Base-by-base conservation (phyloP, 2,888 invertebrate genomes). In the Scaptomyza cyrtandrae region DNA sequence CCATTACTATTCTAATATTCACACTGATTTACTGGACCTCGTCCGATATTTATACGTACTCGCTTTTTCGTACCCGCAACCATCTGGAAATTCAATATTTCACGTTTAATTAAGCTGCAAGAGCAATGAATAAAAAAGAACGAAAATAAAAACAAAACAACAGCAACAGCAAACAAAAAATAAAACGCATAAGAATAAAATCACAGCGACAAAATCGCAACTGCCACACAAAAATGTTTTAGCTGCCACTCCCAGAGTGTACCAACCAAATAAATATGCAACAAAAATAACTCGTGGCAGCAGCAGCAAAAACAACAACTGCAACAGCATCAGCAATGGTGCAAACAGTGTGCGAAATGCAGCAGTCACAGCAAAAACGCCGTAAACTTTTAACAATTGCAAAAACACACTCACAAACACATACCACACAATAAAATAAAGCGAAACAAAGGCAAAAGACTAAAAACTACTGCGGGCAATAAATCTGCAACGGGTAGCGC, bases 351-450 rank as follows among this genome's bases (percentile, higher is more conserved):
- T 80, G 78, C 80, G 69, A 80, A 84, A 82, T 80, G 86, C 80
- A 71, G 60, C 71, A 86, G 86, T 70, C 82, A 70, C 80, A 87
- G 83, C 86, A 85, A 83, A 82, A 84, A 82, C 72, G 67, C 80
- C 72, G 75, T 80, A 85, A 84, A 84, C 84, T 88, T 86, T 88
- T 62, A 88, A 88, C 83, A 83, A 83, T 86, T 68, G 78, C 71
- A 80, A 80, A 71, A 75, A 72, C 75, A 75, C 57, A 49, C n/a
- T 16, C 49, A 39, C 39, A 16, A 14, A 3, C 39, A 66, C 65
- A 74, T 57, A 19, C 13, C 50, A 24, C 35, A 66, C 56, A 59
- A 44, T 50, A 63, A 70, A 65, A 72, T 46, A 71, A 77, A 72
- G 56, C 19, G 59, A 78, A 75, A 75, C 67, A 84, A 80, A 70